A percentile compares a stretch with the other conserved stretches of the same genome.
Conservation (phyloP, 2,113 vertebrate genomes). For the Penelope pileata region DNA sequence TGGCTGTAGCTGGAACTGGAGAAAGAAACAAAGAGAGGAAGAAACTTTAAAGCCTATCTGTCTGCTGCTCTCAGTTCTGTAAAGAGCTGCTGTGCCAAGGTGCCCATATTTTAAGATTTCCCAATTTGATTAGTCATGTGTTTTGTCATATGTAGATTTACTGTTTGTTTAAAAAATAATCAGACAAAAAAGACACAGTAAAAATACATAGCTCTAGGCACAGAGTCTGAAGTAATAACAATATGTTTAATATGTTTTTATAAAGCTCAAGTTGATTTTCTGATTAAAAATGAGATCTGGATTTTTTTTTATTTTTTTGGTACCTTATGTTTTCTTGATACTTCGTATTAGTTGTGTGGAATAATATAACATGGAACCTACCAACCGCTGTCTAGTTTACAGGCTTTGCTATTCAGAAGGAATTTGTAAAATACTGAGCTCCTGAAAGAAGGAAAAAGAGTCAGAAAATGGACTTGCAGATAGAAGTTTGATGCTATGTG, state of each 20-base stretch:
- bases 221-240: background rate
- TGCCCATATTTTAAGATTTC: background rate
- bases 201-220: background rate
- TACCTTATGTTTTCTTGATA: background rate
- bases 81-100: background rate
- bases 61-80: background rate
- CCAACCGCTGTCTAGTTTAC: background rate
- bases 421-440: background rate
- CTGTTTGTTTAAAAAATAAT: background rate
- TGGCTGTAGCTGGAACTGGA: background rate
- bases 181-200: constrained; percentile 2
- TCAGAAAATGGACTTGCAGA: background rate
- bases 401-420: background rate
- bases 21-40: background rate
- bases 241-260: too few relatives aligned
- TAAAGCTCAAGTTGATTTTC: background rate
- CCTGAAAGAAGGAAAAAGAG: background rate
- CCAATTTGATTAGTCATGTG: background rate
- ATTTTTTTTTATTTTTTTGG: background rate
- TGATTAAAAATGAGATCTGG: background rate
- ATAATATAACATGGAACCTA: background rate
- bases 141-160: background rate
- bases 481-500: background rate
- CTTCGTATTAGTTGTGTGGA: background rate
- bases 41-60: background rate